These are phyloP conservation scores for Eupithecia pulchellata DNA, from an alignment of 2,888 invertebrate species.

Conservation along the genomic window DNA sequence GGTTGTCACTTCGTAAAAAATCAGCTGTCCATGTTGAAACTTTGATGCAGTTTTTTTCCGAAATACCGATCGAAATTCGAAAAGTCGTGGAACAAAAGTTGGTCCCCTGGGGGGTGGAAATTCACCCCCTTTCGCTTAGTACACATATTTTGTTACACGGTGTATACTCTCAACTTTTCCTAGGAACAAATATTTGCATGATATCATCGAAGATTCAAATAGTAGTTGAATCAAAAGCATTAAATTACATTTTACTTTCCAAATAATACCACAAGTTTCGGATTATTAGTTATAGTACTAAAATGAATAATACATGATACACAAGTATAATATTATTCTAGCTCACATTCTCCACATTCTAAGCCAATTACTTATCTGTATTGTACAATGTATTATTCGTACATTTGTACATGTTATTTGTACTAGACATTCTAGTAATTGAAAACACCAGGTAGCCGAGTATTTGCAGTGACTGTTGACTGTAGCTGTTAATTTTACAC, in stretches of 20 bases:
- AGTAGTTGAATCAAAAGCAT: too few species aligned
- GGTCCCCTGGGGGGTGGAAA: too few species aligned
- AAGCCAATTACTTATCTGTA: conserved; percentile 13
- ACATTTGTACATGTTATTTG: conserved; percentile 14
- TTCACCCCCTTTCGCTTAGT: too few species aligned
- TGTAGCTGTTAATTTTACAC: conserved; percentile 9
- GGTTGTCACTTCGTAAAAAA: too few species aligned
- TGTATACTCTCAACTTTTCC: too few species aligned
- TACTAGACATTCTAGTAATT: conserved; percentile 22
- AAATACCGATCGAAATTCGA: too few species aligned
- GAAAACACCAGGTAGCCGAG: conserved; percentile 12
- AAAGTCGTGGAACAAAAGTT: too few species aligned
- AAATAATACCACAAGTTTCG: not conserved
- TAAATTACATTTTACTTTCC: not conserved
- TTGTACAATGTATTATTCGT: conserved; percentile 3
- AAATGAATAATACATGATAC: not conserved
- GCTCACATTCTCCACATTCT: not conserved
- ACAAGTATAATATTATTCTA: not conserved
- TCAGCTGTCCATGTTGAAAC: too few species aligned
- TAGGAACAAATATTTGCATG: too few species aligned
- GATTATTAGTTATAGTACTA: not conserved
- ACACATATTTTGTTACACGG: too few species aligned
- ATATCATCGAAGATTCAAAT: too few species aligned
- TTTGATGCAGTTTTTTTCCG: too few species aligned
- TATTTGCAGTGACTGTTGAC: conserved; percentile 21